Conservation (phyloP, 2,888 invertebrate species). For the Lasioglossum vierecki region DNA sequence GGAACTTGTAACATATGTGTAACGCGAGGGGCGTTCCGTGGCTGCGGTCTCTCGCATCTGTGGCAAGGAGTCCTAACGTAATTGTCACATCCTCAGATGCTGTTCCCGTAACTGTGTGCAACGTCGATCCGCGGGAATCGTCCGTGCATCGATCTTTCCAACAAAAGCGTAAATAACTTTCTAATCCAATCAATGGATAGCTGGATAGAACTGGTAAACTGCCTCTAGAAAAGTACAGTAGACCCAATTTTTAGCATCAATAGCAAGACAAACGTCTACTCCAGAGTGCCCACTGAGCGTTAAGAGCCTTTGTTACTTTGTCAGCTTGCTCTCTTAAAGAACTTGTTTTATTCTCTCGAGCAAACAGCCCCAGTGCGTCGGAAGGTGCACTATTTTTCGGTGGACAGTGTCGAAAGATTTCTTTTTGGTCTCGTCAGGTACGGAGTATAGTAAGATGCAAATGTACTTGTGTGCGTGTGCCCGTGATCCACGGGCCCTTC, state of each 20-base stretch:
- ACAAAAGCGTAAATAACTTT: not conserved
- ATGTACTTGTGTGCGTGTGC: constrained; percentile 60
- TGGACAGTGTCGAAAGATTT: not conserved
- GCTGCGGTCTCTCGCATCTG: constrained; percentile 81
- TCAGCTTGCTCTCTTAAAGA: not conserved
- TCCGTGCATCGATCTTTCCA: not conserved
- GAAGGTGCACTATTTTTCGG: not conserved
- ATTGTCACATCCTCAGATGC: constrained; percentile 82
- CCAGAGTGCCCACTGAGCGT: not conserved
- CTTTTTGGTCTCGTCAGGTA: not conserved
- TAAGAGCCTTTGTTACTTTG: not conserved
- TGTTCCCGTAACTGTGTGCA: constrained; percentile 59
- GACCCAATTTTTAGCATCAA: not conserved
- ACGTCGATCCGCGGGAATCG: constrained; percentile 74
- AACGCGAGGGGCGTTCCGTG: constrained; percentile 83
- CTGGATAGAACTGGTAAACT: not conserved
- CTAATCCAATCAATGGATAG: not conserved
- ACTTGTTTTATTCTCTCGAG: not conserved
- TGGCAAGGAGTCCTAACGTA: constrained; percentile 77
- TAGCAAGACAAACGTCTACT: not conserved
- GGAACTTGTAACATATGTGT: constrained; percentile 82
- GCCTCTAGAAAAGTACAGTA: not conserved
- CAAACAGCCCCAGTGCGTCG: not conserved
- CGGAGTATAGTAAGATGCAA: constrained; percentile 55
- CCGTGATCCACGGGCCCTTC: constrained; percentile 72